Evolutionary conservation across 2,888 invertebrate genomes (phyloP), one percentile per base, ranked within the genome.

Genomic region (Megamerina dolium): DNA sequence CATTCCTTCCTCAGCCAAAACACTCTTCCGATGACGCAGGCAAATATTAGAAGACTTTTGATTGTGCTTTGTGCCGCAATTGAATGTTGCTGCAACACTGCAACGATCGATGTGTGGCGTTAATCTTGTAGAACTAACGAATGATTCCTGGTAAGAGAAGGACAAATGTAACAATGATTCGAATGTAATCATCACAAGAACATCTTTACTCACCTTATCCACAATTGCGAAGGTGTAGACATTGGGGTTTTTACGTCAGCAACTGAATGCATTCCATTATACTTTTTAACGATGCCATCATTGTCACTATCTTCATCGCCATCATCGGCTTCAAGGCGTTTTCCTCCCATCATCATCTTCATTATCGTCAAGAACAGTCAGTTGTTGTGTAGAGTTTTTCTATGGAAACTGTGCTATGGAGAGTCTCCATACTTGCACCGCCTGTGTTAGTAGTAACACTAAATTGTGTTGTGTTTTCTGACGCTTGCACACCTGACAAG

Each of bases 391-490:
- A n/a, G n/a, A n/a, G n/a, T n/a, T n/a, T n/a, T n/a, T n/a, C n/a
- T n/a, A n/a, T n/a, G n/a, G n/a, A n/a, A n/a, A n/a, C n/a, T n/a
- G n/a, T n/a, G n/a, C n/a, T n/a, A n/a, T n/a, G n/a, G n/a, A n/a
- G n/a, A n/a, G n/a, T n/a, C n/a, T n/a, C n/a, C n/a, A n/a, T n/a
- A n/a, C n/a, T n/a, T n/a, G n/a, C n/a, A n/a, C n/a, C n/a, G n/a
- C n/a, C n/a, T n/a, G n/a, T n/a, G n/a, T n/a, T n/a, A n/a, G n/a
- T n/a, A n/a, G n/a, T n/a, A n/a, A n/a, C n/a, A n/a, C 47, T 30
- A 63, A 71, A 45, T 64, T 58, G 52, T 72, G 72, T 45, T 68
- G 67, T 2, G 68, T 72, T 58, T 72, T 72, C 45, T 72, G 72
- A 3, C 72, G 68, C 47, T 72, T 72, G 54, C 72, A 72, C 31